These are phyloP conservation scores for Sceloporus tristichus DNA, from an alignment of 2,113 vertebrate genomes.

Conservation along the genomic window DNA sequence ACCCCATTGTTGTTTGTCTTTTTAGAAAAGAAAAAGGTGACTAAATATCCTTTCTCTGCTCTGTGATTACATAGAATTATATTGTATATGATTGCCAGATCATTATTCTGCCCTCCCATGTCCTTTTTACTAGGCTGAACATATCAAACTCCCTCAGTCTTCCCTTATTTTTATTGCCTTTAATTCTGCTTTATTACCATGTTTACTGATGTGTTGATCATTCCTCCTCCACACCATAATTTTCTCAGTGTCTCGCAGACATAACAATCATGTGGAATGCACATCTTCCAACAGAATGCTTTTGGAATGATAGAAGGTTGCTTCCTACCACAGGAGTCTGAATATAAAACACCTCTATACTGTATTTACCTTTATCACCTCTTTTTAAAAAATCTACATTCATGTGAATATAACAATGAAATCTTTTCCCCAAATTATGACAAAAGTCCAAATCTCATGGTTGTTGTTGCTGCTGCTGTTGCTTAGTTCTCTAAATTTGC, in stretches of 20 bases:
- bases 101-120: not conserved
- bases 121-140: not conserved
- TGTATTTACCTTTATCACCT: not conserved
- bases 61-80: not conserved
- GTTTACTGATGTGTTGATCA: not conserved
- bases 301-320: not conserved
- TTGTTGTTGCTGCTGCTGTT: not conserved
- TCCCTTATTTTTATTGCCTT: not conserved
- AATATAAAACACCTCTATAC: not conserved
- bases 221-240: not conserved
- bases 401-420: not conserved
- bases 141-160: not conserved
- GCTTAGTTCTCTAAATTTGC: not conserved
- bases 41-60: not conserved
- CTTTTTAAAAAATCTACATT: not conserved
- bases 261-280: not conserved
- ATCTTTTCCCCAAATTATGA: no score
- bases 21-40: not conserved
- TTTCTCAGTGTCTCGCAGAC: not conserved
- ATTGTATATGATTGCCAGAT: not conserved
- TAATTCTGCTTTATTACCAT: not conserved
- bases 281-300: not conserved
- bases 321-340: no score
- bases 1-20: not conserved
- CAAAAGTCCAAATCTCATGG: not conserved